Evolutionary conservation across 2,888 invertebrate species (phyloP).

Genomic region (Watsonalla cultraria): DNA sequence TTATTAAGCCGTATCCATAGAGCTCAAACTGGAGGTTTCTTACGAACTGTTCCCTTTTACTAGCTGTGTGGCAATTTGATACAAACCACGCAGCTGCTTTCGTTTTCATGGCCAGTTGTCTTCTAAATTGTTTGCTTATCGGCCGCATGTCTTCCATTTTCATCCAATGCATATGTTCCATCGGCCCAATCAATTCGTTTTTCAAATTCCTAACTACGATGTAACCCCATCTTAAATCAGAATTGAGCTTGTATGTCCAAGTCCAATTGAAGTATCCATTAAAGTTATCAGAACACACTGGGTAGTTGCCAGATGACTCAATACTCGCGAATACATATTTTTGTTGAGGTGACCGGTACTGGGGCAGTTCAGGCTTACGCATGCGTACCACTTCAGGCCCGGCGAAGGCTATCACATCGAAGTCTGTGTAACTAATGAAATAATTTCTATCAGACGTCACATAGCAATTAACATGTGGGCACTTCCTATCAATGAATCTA

Average conservation of each 20-base stretch:
- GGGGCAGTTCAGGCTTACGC: slow-evolving; percentile 12
- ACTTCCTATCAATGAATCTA: slow-evolving; percentile 29
- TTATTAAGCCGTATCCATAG: slow-evolving; percentile 21
- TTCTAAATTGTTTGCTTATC: slow-evolving; percentile 26
- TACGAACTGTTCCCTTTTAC: slow-evolving; percentile 29
- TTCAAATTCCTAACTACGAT: slow-evolving; percentile 29
- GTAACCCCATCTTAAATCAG: slow-evolving; percentile 41
- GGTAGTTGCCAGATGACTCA: slow-evolving; percentile 42
- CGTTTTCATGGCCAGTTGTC: slow-evolving; percentile 31
- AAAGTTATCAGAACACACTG: slow-evolving; percentile 26
- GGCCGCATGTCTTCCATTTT: slow-evolving; percentile 32
- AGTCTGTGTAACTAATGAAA: slow-evolving; percentile 22
- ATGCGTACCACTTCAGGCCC: slow-evolving; percentile 28
- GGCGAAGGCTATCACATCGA: slow-evolving; percentile 36
- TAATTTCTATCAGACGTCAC: slow-evolving; percentile 27
- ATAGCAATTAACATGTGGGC: slow-evolving; percentile 33
- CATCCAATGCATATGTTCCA: slow-evolving; percentile 36
- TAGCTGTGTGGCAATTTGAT: slow-evolving; percentile 38
- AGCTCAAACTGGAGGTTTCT: slow-evolving; percentile 26
- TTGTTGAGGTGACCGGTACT: slow-evolving; percentile 24
- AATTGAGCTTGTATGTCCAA: slow-evolving; percentile 46
- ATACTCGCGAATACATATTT: slow-evolving; percentile 37
- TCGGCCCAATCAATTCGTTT: slow-evolving; percentile 35
- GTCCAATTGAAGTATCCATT: slow-evolving; percentile 48
- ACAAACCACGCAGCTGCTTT: slow-evolving; percentile 53